A percentile compares a stretch with the other conserved stretches of the same genome.
Conservation (phyloP, 2,888 invertebrate species). For the Caenorhabditis sp. region DNA sequence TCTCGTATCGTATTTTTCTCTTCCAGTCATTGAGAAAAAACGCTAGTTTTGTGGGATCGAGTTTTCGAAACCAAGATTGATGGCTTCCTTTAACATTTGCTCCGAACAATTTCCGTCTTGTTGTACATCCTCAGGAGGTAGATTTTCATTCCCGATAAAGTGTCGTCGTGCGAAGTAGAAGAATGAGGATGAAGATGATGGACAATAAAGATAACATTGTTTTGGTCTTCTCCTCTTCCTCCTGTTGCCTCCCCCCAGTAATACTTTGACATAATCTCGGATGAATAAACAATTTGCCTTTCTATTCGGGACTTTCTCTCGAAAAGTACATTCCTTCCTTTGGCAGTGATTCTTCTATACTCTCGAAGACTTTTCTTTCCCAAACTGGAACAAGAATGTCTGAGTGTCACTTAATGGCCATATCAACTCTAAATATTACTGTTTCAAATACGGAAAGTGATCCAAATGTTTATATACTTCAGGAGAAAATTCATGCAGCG, state of each 20-base stretch:
- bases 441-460: background rate
- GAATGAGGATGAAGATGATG: slow-evolving; percentile 33
- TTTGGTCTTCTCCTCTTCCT: slow-evolving; percentile 9
- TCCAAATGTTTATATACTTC: too few relatives aligned
- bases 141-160: slow-evolving; percentile 36
- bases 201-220: slow-evolving; percentile 57
- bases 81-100: background rate
- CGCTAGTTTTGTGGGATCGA: slow-evolving; percentile 12
- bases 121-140: background rate
- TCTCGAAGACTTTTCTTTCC: background rate
- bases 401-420: too few relatives aligned
- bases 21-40: background rate
- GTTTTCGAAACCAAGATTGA: slow-evolving; percentile 26
- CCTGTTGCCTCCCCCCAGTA: slow-evolving; percentile 21
- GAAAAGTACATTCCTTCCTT: background rate
- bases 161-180: slow-evolving; percentile 25
- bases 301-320: slow-evolving; percentile 12
- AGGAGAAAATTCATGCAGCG: background rate
- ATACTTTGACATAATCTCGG: slow-evolving; percentile 47
- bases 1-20: too few relatives aligned
- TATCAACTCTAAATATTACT: too few relatives aligned
- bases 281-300: slow-evolving; percentile 47
- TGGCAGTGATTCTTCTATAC: slow-evolving; percentile 3
- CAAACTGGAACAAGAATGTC: too few relatives aligned
- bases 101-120: background rate